phyloP scores from a whole-genome alignment of 2,113 vertebrate species.

The Herpetotheres cachinnans region DNA sequence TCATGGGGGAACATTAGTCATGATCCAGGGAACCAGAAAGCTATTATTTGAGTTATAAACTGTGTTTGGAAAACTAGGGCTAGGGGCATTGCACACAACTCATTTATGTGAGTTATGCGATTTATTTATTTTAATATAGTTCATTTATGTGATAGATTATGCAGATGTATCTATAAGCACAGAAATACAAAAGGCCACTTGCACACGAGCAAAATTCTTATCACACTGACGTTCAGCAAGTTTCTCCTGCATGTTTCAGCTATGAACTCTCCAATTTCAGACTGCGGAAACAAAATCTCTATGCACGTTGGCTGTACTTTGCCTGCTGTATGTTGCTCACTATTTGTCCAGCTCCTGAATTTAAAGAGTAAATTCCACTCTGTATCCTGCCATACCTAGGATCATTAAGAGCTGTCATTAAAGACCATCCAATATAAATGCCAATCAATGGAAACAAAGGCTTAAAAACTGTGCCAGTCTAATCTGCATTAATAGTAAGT shows the following conservation, averaged over 20 bases:
- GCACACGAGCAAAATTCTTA: not conserved
- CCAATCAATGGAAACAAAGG: not conserved
- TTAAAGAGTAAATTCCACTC: not conserved
- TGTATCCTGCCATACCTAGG: not conserved
- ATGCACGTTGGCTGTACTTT: not conserved
- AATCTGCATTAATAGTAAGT: not conserved
- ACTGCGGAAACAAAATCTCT: not conserved
- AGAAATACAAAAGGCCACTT: not conserved
- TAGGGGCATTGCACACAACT: not conserved
- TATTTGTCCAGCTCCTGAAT: not conserved
- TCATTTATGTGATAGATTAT: not conserved
- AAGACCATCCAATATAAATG: not conserved
- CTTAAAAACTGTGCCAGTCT: not conserved
- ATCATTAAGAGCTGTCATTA: not conserved
- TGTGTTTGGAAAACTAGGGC: not conserved
- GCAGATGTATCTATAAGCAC: not conserved
- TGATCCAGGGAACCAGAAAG: not conserved
- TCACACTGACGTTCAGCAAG: not conserved
- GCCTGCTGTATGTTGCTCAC: not conserved
- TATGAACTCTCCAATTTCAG: not conserved
- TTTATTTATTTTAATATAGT: no score
- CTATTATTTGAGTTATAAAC: not conserved
- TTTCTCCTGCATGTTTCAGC: not conserved
- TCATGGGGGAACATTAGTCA: conserved; percentile 10
- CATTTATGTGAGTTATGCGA: not conserved